Base-by-base conservation (phyloP, 2,888 invertebrate species). In the Pseudococcus longispinus region DNA sequence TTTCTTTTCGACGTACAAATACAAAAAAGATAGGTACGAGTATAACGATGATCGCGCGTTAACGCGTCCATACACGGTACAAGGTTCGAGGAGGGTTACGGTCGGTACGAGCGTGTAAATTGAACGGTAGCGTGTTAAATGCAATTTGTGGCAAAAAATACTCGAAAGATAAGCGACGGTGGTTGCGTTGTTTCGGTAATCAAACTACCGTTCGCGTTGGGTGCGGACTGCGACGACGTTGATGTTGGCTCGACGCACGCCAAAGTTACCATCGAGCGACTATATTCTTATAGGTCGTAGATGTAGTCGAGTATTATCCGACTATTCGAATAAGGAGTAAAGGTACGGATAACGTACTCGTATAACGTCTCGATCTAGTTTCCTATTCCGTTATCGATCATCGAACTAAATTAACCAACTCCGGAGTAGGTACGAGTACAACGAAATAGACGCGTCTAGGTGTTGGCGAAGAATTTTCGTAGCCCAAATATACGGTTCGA, bases 61-160 rank as follows among this genome's bases (percentile, higher is more conserved):
- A 51, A 18, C 51, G 15, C n/a, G n/a, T 0, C 4, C 4, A 8
- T 37, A 37, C 44, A 11, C 44, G 11, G 13, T 9, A 11, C 44
- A 3, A 1, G 55, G 55, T n/a, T 2, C n/a, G n/a, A 60, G 3
- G n/a, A n/a, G 23, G 9, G 9, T 60, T n/a, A 13, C 23, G 11
- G 8, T 60, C 23, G 60, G 23, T 23, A 60, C 23, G 60, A 60
- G 70, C 70, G 70, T 70, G 70, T 70, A 70, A 29, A 70, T 29
- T 70, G 70, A 70, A 70, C 29, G 70, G 70, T 70, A 29, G 70
- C 70, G 70, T 70, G 70, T 70, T 29, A 20, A 70, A 32, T 70
- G 70, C 70, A 32, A 70, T 70, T 70, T 29, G 70, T 11, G 18
- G 29, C 15, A 70, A 29, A 70, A 70, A 70, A 32, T 29, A 29